These are phyloP conservation scores for Caranx melampygus DNA, from an alignment of 2,113 vertebrate species.

Conservation along the genomic window DNA sequence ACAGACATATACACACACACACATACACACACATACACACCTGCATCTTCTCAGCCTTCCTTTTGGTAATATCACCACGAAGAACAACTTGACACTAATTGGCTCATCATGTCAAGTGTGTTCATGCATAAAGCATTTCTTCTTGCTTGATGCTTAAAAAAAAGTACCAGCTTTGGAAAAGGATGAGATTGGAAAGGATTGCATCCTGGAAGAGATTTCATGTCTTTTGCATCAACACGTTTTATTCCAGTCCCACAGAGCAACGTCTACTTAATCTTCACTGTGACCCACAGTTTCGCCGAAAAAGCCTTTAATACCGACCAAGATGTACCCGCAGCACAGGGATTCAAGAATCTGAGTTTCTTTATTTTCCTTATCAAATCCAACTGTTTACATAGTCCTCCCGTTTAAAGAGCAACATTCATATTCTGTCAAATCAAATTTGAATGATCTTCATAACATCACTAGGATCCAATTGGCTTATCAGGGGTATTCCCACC, in stretches of 20 bases:
- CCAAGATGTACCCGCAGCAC: not conserved
- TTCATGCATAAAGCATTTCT: slow-evolving; percentile 58
- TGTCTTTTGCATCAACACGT: slow-evolving; percentile 27
- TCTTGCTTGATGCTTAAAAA: slow-evolving; percentile 35
- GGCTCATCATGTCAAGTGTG: slow-evolving; percentile 71
- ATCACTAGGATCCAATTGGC: slow-evolving; percentile 50
- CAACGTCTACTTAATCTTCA: slow-evolving; percentile 18
- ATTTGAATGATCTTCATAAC: slow-evolving; percentile 56
- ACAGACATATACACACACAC: slow-evolving; percentile 59
- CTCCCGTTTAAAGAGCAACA: not conserved
- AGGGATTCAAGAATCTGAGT: not conserved
- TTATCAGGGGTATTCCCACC: slow-evolving; percentile 43
- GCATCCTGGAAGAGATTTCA: slow-evolving; percentile 46
- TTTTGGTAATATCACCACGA: slow-evolving; percentile 62
- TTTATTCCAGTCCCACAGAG: slow-evolving; percentile 23
- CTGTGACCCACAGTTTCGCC: not conserved
- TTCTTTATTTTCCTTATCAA: not conserved
- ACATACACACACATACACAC: slow-evolving; percentile 62
- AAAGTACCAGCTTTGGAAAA: slow-evolving; percentile 51
- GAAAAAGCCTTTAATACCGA: slow-evolving; percentile 26
- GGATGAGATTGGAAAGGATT: slow-evolving; percentile 42
- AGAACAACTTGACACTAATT: slow-evolving; percentile 77
- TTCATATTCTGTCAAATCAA: slow-evolving; percentile 28
- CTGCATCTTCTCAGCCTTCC: slow-evolving; percentile 68
- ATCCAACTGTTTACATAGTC: slow-evolving; percentile 17